Base-by-base conservation (phyloP, 2,888 invertebrate species). In the Rotaria socialis region DNA sequence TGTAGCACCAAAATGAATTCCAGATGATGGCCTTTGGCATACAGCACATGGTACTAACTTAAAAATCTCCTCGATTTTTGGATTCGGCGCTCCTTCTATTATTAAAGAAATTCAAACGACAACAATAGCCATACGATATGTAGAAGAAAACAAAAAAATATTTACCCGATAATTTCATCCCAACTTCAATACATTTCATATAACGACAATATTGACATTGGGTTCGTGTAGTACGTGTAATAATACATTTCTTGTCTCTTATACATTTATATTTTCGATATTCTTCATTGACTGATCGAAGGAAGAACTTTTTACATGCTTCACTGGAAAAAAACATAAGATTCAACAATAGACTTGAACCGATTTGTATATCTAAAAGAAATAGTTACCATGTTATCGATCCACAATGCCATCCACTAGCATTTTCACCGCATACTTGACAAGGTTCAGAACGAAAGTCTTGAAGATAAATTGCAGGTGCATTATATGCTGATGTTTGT, bases 171-270 rank as follows among this genome's bases (percentile, higher is more conserved):
- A 75, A 41, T 43, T 75, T 86, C 86, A 86, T 86, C 47, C 86
- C 86, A 50, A 86, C 86, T 85, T 60, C 41, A 75, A 85, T 84
- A 84, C 86, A 86, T 85, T 86, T 86, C 41, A 52, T 55, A 58
- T 80, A 86, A 22, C 86, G 85, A 86, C 86, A 86, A 85, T 74
- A 86, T 85, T 86, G 86, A 35, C 86, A 86, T 80, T 85, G 86
- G 2, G 86, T 86, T 84, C 86, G 27, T 22, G 86, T 86, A 41
- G 58, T 85, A 56, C 86, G 50, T n/a, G 85, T 85, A 56, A 86
- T 85, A n/a, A 74, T 47, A 60, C 86, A 86, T n/a, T 86, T 80
- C 60, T 85, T 75, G 84, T 85, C 75, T 85, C 80, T 75, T n/a
- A 84, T 84, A 85, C 86, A 86, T 85, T 86, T 86, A 58, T 86